phyloP scores from a whole-genome alignment of 2,113 vertebrate species.

The Festucalex cinctus region DNA sequence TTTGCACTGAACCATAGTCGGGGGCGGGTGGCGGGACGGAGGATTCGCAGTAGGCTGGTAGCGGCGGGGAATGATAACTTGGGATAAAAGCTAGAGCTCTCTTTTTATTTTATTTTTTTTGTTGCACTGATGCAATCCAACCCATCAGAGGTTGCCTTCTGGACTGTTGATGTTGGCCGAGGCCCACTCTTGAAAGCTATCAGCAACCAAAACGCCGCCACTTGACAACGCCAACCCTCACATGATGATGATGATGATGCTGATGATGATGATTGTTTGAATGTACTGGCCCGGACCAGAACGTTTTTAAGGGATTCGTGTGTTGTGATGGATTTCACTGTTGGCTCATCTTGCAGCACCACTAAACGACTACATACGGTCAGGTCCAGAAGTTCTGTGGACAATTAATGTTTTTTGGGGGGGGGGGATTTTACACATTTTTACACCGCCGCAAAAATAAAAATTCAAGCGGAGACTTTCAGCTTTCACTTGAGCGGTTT shows the following conservation, averaged over 20 bases:
- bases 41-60: slow-evolving; percentile 19
- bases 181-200: slow-evolving; percentile 47
- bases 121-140: slow-evolving; percentile 70
- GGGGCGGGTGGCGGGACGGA: slow-evolving; percentile 47
- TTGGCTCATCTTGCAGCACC: slow-evolving; percentile 35
- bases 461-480: background rate
- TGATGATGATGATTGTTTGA: slow-evolving; percentile 52
- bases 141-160: slow-evolving; percentile 60
- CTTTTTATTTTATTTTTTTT: slow-evolving; percentile 2
- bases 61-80: background rate
- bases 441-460: slow-evolving; percentile 1
- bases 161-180: slow-evolving; percentile 43
- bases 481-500: background rate
- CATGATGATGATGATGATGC: slow-evolving; percentile 30
- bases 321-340: slow-evolving; percentile 38
- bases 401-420: background rate
- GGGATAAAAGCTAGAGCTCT: slow-evolving; percentile 44
- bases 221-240: slow-evolving; percentile 51
- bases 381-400: slow-evolving; percentile 1
- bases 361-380: slow-evolving; percentile 22
- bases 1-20: slow-evolving; percentile 74
- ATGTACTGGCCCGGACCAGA: slow-evolving; percentile 45
- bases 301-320: slow-evolving; percentile 14
- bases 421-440: background rate
- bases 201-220: slow-evolving; percentile 56